Percentiles rank a stretch among this genome's conserved stretches.
phyloP scores from a whole-genome alignment of 1,140 invertebrate genomes.

The Brachionus rotundiformis region DNA sequence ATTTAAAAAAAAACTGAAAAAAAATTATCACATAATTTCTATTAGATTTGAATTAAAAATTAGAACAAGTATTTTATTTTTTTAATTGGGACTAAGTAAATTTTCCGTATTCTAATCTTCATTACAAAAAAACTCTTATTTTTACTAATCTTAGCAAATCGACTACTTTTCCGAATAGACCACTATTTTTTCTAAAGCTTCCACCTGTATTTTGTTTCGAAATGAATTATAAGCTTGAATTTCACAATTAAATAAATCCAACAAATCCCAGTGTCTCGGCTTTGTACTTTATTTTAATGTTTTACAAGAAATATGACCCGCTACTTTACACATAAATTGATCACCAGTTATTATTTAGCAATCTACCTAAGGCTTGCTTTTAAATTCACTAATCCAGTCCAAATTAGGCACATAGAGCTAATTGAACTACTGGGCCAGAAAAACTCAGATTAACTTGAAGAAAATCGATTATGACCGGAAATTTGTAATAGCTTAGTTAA shows the following conservation, averaged over 20 bases:
- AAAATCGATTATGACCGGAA: constrained; percentile 10
- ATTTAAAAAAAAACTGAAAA: background rate
- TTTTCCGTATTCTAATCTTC: background rate
- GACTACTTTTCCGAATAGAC: background rate
- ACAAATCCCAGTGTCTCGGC: background rate
- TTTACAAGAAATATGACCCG: background rate
- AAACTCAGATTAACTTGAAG: background rate
- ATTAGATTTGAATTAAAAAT: background rate
- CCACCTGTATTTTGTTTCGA: constrained; percentile 12
- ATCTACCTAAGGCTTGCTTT: too few relatives aligned
- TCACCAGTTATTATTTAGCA: too few relatives aligned
- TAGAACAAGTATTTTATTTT: background rate
- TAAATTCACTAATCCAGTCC: too few relatives aligned
- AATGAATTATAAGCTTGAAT: background rate
- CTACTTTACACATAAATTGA: too few relatives aligned
- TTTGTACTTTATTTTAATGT: background rate
- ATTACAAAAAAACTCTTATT: background rate
- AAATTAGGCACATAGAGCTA: too few relatives aligned
- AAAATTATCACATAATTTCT: too few relatives aligned
- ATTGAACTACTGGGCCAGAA: too few relatives aligned
- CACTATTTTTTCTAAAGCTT: background rate
- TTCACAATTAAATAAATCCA: background rate
- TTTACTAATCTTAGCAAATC: constrained; percentile 11
- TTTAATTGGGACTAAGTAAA: background rate
- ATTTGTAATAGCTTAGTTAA: background rate